Evolutionary conservation across 2,888 invertebrate species (phyloP).

Genomic region (Seladonia tumulorum): DNA sequence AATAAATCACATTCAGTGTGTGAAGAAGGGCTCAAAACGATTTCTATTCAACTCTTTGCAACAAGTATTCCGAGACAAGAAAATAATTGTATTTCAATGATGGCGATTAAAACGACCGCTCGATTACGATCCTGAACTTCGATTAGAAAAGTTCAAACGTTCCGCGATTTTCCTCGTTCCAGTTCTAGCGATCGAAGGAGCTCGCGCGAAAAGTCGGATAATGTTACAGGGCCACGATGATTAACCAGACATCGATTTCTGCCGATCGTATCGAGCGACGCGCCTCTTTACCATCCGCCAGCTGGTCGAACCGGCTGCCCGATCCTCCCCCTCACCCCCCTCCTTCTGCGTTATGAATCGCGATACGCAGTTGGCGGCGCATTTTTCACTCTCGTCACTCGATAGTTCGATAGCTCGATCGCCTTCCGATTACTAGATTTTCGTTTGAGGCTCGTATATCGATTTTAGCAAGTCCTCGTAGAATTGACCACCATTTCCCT

Average conservation of each 20-base stretch:
- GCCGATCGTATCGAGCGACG: conserved; percentile 58
- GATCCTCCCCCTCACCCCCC: conserved; percentile 9
- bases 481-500: too few relatives aligned
- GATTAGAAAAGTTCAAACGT: too few relatives aligned
- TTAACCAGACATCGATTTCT: conserved; percentile 60
- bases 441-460: too few relatives aligned
- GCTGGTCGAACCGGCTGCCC: conserved; percentile 63
- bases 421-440: not conserved
- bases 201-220: conserved; percentile 57
- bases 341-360: conserved; percentile 50
- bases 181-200: conserved; percentile 6
- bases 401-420: not conserved
- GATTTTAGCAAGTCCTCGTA: too few relatives aligned
- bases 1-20: too few relatives aligned
- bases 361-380: conserved; percentile 30
- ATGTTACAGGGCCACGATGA: conserved; percentile 46
- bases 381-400: conserved; percentile 28
- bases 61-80: too few relatives aligned
- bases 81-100: too few relatives aligned
- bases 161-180: not conserved
- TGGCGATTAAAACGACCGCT: too few relatives aligned
- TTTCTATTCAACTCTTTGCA: too few relatives aligned
- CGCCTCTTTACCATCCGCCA: conserved; percentile 55
- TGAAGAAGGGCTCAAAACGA: too few relatives aligned
- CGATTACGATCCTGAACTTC: too few relatives aligned